Base-by-base conservation (phyloP, 2,888 invertebrate genomes). In the Andrena dorsata region DNA sequence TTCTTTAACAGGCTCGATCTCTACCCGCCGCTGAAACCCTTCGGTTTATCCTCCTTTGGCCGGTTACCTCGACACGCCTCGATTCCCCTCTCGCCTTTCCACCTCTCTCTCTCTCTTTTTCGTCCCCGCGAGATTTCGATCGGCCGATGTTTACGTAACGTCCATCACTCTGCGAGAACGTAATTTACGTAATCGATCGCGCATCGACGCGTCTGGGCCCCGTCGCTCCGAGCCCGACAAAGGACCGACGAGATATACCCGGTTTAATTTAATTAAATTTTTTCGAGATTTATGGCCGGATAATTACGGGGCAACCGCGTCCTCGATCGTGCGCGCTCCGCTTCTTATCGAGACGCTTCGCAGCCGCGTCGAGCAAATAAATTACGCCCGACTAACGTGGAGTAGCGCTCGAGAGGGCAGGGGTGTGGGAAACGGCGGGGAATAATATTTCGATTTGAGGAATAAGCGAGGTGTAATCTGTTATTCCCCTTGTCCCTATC, bases 401-500 rank as follows among this genome's bases (percentile, higher is more conserved):
- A 26, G 6, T 10, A 30, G n/a, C 26, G 28, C 16, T 1, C 6
- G 13, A 2, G 23, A 53, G 8, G 23, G 8, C 23, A 26, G 10
- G 35, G 26, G 28, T 7, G 26, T 8, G 53, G 51, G 41, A 70
- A 49, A 66, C 49, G 41, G 56, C 16, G 64, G 65, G 69, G 87
- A 82, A 82, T 82, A 82, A 82, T 70, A 76, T 84, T 75, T 86
- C 87, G 86, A 84, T 86, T 83, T 64, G 80, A 71, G 71, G 74
- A 87, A 87, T 85, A 87, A 87, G 49, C 81, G 72, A 71, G 76
- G 74, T 56, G 83, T 88, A 86, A 87, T 87, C 81, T 63, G 58
- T 80, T 73, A 83, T 85, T 87, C 87, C 83, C 87, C 85, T 71
- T 72, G 74, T 74, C 64, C 66, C 65, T 76, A 80, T 47, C 60